phyloP scores from a whole-genome alignment of 2,113 vertebrate species.

The Cervus canadensis region DNA sequence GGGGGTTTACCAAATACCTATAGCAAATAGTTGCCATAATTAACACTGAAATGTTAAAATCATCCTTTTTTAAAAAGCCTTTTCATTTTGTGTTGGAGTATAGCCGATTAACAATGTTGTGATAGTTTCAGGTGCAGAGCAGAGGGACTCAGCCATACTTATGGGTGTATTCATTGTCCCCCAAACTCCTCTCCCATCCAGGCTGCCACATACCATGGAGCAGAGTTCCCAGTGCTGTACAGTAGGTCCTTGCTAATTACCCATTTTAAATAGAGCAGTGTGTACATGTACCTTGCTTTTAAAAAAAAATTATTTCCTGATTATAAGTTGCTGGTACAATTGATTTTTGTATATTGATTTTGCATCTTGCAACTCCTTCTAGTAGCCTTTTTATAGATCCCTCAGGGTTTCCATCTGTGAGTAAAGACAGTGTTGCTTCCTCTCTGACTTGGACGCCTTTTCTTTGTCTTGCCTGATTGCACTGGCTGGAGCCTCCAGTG shows the following conservation, averaged over 20 bases:
- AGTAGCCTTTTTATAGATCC: neutral
- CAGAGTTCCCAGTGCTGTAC: neutral
- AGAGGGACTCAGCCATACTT: neutral
- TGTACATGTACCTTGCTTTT: neutral
- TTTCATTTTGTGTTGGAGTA: neutral
- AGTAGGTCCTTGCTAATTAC: neutral
- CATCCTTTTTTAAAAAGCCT: neutral
- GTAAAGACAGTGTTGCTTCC: neutral
- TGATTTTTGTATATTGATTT: neutral
- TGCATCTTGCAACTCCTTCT: neutral
- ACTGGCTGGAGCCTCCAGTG: neutral
- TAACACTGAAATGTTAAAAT: neutral
- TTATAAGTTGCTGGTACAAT: fast-evolving
- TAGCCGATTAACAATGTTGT: neutral
- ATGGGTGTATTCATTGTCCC: neutral
- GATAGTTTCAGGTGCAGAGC: neutral
- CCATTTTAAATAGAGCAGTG: neutral
- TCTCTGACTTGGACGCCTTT: neutral
- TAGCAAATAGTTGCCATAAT: neutral
- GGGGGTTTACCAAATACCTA: neutral
- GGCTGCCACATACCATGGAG: neutral
- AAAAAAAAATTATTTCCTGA: neutral
- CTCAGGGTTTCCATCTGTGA: neutral
- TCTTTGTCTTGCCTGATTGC: too few relatives aligned
- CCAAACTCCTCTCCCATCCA: neutral